These are phyloP conservation scores for Etheostoma perlongum DNA, from an alignment of 2,797 vertebrate species.

Conservation along the genomic window DNA sequence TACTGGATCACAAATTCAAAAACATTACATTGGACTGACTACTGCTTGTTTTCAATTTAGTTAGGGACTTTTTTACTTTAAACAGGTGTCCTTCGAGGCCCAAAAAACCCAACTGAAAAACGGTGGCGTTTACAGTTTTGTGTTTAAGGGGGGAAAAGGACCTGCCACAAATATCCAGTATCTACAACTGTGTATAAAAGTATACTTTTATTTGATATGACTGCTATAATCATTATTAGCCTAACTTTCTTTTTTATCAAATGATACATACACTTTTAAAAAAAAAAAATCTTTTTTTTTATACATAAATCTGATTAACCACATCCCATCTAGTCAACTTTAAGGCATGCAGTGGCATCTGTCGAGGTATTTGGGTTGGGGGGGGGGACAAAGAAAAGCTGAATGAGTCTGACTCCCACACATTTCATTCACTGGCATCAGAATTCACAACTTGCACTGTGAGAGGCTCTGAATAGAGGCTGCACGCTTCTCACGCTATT, in stretches of 20 bases:
- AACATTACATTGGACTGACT: background rate
- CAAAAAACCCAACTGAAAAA: constrained; percentile 15
- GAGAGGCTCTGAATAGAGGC: constrained; percentile 80
- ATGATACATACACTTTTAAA: constrained; percentile 1
- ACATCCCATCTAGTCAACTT: constrained; percentile 44
- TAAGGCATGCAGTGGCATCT: constrained; percentile 72
- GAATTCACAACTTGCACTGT: constrained; percentile 84
- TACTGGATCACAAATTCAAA: background rate
- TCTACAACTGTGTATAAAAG: background rate
- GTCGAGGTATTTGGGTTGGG: constrained; percentile 70
- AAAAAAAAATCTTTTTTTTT: constrained; percentile 19
- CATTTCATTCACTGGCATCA: constrained; percentile 87
- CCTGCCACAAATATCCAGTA: constrained; percentile 8
- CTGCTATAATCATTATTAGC: background rate
- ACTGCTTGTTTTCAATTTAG: constrained; percentile 12
- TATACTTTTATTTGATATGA: background rate
- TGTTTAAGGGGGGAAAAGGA: background rate
- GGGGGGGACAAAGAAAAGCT: constrained; percentile 78
- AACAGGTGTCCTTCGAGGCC: constrained; percentile 2
- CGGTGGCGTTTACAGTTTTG: background rate
- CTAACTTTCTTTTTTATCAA: constrained; percentile 7
- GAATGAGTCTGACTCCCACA: constrained; percentile 86
- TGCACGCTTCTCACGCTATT: constrained; percentile 82
- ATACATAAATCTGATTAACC: constrained; percentile 37
- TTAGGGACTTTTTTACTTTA: constrained; percentile 12